These are phyloP conservation scores for Rostratula benghalensis DNA, from an alignment of 2,113 vertebrate genomes.

Conservation along the genomic window DNA sequence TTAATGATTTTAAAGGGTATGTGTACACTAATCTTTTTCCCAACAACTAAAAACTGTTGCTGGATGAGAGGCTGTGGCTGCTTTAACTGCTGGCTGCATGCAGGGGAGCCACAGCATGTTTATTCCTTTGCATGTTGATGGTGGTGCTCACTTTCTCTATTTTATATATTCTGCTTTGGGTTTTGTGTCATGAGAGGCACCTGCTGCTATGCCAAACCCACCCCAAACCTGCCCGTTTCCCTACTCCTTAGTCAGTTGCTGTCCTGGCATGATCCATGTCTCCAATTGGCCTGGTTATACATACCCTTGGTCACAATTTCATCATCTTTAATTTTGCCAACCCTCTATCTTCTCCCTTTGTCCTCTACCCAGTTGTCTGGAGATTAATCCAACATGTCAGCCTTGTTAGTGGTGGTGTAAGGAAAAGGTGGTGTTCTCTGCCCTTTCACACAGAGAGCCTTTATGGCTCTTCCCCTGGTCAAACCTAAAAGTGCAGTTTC, in stretches of 20 bases:
- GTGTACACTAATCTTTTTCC: not conserved
- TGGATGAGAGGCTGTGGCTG: not conserved
- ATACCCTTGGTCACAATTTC: not conserved
- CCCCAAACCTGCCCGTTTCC: not conserved
- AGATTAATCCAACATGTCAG: not conserved
- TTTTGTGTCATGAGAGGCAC: not conserved
- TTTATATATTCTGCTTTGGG: rapidly evolving
- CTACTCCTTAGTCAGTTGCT: not conserved
- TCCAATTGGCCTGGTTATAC: not conserved
- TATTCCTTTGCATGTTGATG: not conserved
- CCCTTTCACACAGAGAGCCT: not conserved
- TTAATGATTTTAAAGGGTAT: not conserved
- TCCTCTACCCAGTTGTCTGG: not conserved
- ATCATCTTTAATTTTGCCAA: not conserved
- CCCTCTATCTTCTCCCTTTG: not conserved
- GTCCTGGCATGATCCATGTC: not conserved
- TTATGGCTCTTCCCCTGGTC: not conserved
- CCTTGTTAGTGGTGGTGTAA: not conserved
- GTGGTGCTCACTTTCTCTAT: not conserved
- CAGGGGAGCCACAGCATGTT: not conserved
- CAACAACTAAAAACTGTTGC: not conserved
- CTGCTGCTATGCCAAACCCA: rapidly evolving
- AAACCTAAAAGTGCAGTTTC: not conserved
- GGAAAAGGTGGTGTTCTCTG: not conserved
- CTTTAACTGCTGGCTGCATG: not conserved